A percentile compares a stretch with the other conserved stretches of the same genome.
Evolutionary conservation across 2,797 vertebrate species (phyloP).

Genomic region (Poecile montanus): DNA sequence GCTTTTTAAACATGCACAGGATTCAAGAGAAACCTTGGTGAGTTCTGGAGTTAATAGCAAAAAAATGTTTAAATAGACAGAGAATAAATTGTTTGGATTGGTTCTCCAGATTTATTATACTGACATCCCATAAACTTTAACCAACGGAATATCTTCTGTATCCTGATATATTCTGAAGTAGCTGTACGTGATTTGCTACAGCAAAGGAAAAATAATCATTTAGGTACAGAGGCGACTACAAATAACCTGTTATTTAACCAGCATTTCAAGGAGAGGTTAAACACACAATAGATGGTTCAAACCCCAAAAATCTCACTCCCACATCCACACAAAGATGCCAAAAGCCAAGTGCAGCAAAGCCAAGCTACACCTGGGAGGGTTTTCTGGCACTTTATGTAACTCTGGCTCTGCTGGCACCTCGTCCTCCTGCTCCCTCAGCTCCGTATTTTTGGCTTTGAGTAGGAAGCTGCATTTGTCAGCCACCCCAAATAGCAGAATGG

Average conservation of each 20-base stretch:
- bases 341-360: background rate
- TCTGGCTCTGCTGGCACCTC: background rate
- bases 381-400: slow-evolving; percentile 25
- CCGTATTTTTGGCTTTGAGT: slow-evolving; percentile 71
- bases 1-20: background rate
- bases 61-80: background rate
- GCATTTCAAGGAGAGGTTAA: background rate
- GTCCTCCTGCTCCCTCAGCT: slow-evolving; percentile 42
- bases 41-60: background rate
- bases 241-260: background rate
- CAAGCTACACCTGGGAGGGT: background rate
- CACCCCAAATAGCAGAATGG: slow-evolving; percentile 72
- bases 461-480: slow-evolving; percentile 68
- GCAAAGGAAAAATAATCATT: background rate
- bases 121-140: background rate
- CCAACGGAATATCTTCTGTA: background rate
- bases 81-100: background rate
- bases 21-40: background rate
- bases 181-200: accelerated
- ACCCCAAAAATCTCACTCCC: background rate
- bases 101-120: background rate
- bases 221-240: background rate
- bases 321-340: background rate
- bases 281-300: background rate
- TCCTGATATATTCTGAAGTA: too few relatives aligned